A percentile compares a stretch with the other conserved stretches of the same genome.
phyloP scores from a whole-genome alignment of 2,113 vertebrate genomes.

The Bucco capensis region DNA sequence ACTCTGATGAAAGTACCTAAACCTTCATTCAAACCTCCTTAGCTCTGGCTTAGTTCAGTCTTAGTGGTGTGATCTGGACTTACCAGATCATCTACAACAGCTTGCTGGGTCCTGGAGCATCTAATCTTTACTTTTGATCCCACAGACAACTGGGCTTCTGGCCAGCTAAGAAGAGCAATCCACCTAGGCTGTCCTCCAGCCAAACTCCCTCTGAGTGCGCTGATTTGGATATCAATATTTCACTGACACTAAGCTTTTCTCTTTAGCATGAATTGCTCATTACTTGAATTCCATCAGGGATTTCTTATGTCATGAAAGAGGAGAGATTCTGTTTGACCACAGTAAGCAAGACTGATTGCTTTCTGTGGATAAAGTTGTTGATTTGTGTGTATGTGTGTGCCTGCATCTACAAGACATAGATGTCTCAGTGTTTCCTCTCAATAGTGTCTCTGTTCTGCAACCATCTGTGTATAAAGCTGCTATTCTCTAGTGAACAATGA shows the following conservation, averaged over 20 bases:
- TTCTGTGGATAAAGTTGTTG: constrained; percentile 34
- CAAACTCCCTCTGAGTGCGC: neutral
- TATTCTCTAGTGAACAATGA: constrained; percentile 61
- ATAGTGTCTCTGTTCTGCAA: constrained; percentile 56
- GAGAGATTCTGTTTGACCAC: constrained; percentile 28
- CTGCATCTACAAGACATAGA: constrained; percentile 45
- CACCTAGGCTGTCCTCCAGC: neutral
- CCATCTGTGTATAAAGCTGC: constrained; percentile 66
- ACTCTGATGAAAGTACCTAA: neutral
- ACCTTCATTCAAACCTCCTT: neutral
- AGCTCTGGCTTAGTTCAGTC: neutral
- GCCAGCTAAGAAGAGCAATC: constrained; percentile 19
- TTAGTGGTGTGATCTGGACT: neutral
- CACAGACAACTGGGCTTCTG: neutral
- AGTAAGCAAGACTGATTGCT: constrained; percentile 30
- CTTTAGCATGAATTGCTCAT: constrained; percentile 26
- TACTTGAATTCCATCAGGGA: constrained; percentile 33
- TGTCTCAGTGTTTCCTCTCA: constrained; percentile 55
- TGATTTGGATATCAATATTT: neutral
- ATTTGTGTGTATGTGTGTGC: constrained; percentile 13
- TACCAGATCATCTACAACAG: constrained; percentile 7
- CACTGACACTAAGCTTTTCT: constrained; percentile 18
- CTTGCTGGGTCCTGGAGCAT: neutral
- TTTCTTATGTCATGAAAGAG: constrained; percentile 32
- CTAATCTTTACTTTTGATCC: constrained; percentile 26